phyloP scores from a whole-genome alignment of 1,140 invertebrate species.

The Trichogramma pretiosum region DNA sequence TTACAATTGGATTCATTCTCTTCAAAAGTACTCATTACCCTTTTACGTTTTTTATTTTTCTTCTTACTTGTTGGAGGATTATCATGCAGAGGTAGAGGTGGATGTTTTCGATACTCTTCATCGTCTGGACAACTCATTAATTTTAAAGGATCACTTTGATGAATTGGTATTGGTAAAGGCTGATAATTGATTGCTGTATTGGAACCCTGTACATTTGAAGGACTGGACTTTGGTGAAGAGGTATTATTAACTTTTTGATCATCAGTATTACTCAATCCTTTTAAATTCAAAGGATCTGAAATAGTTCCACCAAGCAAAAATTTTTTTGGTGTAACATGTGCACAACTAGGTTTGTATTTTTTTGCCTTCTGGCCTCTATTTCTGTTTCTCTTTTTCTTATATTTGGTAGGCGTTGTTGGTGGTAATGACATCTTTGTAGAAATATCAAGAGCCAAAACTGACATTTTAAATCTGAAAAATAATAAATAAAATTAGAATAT shows the following conservation, averaged over 20 bases:
- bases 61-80: constrained; percentile 48
- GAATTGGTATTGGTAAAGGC: constrained; percentile 84
- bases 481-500: too few relatives aligned
- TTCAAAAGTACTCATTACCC: constrained; percentile 23
- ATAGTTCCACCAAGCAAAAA: constrained; percentile 93
- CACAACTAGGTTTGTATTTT: too few relatives aligned
- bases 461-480: too few relatives aligned
- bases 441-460: too few relatives aligned
- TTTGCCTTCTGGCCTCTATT: too few relatives aligned
- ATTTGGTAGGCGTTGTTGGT: too few relatives aligned
- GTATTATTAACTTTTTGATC: constrained; percentile 78
- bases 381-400: too few relatives aligned
- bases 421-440: too few relatives aligned
- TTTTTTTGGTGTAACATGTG: constrained; percentile 76
- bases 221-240: constrained; percentile 78
- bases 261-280: constrained; percentile 83
- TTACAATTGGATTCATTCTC: constrained; percentile 13
- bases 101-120: constrained; percentile 67
- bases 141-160: constrained; percentile 85
- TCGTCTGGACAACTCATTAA: constrained; percentile 72
- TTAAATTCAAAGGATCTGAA: constrained; percentile 87
- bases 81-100: constrained; percentile 58
- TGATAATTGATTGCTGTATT: too few relatives aligned
- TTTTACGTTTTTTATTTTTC: constrained; percentile 46
- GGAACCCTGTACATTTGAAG: too few relatives aligned